These are phyloP conservation scores for Amblyjoppa proteus DNA, from an alignment of 2,888 invertebrate genomes.

Conservation along the genomic window DNA sequence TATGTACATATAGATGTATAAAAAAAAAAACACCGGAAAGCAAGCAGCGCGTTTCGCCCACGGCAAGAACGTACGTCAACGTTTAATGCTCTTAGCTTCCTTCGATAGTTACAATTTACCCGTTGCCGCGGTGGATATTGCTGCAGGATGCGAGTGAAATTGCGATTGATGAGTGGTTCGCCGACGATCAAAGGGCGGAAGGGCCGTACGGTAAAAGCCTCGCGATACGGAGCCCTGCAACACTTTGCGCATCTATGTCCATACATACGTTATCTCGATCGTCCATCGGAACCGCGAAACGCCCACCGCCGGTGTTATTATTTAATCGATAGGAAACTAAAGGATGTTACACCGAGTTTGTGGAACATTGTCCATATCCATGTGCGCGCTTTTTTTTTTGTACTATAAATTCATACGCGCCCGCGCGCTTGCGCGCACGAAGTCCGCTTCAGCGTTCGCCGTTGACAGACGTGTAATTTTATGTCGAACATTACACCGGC, in stretches of 20 bases:
- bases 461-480: conserved; percentile 17
- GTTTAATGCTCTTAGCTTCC: too few relatives aligned
- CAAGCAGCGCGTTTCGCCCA: too few relatives aligned
- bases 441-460: neutral
- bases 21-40: too few relatives aligned
- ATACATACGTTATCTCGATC: conserved; percentile 10
- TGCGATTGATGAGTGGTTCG: conserved; percentile 32
- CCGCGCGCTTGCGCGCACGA: neutral
- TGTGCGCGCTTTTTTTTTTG: neutral
- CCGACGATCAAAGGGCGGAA: conserved; percentile 14
- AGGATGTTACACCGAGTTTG: conserved; percentile 7
- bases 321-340: conserved; percentile 35
- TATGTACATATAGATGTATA: too few relatives aligned
- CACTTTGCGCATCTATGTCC: neutral
- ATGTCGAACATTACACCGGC: neutral
- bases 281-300: neutral
- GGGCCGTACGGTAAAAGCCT: neutral
- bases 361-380: neutral
- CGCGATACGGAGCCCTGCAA: neutral
- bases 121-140: neutral
- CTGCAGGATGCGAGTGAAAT: conserved; percentile 42
- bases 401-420: too few relatives aligned
- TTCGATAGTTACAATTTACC: neutral
- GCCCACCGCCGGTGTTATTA: conserved; percentile 34
- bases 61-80: too few relatives aligned